Percentiles rank a stretch among this genome's conserved stretches.
Conservation (phyloP, 1,140 invertebrate species). For the Papilio aristodemus region DNA sequence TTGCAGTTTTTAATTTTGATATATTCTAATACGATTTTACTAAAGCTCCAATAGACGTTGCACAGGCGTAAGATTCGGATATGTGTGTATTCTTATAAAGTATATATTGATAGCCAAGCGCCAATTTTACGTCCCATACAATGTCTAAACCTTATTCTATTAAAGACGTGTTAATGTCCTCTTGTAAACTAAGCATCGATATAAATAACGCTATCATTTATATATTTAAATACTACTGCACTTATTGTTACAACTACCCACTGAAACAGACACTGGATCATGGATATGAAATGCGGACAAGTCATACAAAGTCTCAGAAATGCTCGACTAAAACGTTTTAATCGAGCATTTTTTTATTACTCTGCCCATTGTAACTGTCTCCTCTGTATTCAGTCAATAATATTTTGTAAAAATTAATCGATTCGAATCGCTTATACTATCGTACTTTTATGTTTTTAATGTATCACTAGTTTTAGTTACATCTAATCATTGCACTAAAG, state of each 20-base stretch:
- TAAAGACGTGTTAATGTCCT: slow-evolving; percentile 70
- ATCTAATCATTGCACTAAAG: slow-evolving; percentile 80
- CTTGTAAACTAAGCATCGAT: slow-evolving; percentile 76
- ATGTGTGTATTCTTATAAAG: slow-evolving; percentile 29
- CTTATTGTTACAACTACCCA: slow-evolving; percentile 67
- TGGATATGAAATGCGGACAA: slow-evolving; percentile 66
- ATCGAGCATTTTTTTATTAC: too few species aligned
- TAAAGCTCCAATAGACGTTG: slow-evolving; percentile 26
- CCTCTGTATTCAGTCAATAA: slow-evolving; percentile 67
- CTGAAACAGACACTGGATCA: slow-evolving; percentile 62
- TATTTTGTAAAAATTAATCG: slow-evolving; percentile 64
- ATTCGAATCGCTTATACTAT: slow-evolving; percentile 68
- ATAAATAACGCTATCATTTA: slow-evolving; percentile 78
- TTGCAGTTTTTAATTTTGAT: slow-evolving; percentile 24
- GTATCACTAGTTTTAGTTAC: slow-evolving; percentile 68
- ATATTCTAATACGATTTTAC: slow-evolving; percentile 23
- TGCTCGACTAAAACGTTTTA: too few species aligned
- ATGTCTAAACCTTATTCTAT: slow-evolving; percentile 73
- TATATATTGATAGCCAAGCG: slow-evolving; percentile 59
- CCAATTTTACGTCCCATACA: slow-evolving; percentile 60
- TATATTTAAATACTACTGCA: slow-evolving; percentile 73
- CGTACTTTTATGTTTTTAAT: slow-evolving; percentile 65
- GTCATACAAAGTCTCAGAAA: slow-evolving; percentile 65
- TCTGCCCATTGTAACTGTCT: slow-evolving; percentile 51
- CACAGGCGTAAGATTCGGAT: slow-evolving; percentile 19